phyloP scores from a whole-genome alignment of 2,888 invertebrate species.

The Limnephilus lunatus region DNA sequence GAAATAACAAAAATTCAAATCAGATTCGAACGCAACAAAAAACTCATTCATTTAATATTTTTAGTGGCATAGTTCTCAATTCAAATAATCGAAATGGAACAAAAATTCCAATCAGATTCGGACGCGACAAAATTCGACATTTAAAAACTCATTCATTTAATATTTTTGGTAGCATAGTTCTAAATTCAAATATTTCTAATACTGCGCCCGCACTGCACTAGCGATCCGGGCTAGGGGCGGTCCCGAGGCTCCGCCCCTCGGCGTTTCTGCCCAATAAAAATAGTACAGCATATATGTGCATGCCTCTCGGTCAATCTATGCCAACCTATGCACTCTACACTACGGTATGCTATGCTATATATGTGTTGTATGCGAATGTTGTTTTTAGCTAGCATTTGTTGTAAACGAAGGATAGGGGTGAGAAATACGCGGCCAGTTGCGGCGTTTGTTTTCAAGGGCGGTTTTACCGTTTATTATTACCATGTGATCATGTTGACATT shows the following conservation, averaged over 20 bases:
- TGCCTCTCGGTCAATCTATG: neutral
- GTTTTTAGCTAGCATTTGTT: neutral
- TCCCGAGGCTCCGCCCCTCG: constrained; percentile 30
- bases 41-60: too few relatives aligned
- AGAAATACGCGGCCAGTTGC: neutral
- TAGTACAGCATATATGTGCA: constrained; percentile 33
- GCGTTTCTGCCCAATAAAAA: constrained; percentile 55
- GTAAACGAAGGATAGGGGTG: neutral
- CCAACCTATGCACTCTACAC: neutral
- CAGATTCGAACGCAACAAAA: too few relatives aligned
- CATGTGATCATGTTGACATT: neutral
- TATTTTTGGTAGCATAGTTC: neutral
- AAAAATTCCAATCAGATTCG: neutral
- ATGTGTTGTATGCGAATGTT: neutral
- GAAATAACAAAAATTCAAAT: too few relatives aligned
- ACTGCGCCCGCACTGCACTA: neutral
- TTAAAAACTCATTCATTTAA: neutral
- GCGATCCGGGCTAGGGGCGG: constrained; percentile 37
- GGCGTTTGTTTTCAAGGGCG: neutral
- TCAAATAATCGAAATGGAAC: neutral
- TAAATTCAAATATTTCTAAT: neutral
- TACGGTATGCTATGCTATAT: neutral
- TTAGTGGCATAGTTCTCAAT: neutral
- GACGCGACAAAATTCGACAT: too few relatives aligned
- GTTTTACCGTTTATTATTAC: neutral